Evolutionary conservation across 2,888 invertebrate genomes (phyloP), one percentile per base, ranked within the genome.

Genomic region (Amphimallon solstitiale): DNA sequence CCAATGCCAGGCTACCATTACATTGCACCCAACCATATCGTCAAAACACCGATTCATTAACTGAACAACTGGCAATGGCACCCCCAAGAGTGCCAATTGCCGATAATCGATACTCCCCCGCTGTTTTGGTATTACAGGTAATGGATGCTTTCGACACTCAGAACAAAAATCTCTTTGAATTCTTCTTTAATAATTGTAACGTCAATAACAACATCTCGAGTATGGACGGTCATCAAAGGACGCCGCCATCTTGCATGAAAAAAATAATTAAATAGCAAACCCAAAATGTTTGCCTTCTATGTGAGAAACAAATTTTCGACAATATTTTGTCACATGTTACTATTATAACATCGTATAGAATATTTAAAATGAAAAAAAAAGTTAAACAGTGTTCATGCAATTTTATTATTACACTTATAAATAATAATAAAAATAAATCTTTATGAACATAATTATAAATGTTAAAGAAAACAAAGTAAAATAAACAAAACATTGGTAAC

Each of bases 1-100:
- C 93, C 94, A 78, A 90, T 94, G 86, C 92, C 93, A 70, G 93
- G 94, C 75, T 94, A 94, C 86, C 94, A 94, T 84, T 94, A 94
- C 88, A 92, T 95, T 85, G 91, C 94, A 75, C 94, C 94, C 74
- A 94, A 94, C 85, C 93, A 94, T 86, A 94, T 94, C 83, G 93
- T 94, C 80, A 94, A 94, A 86, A 92, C 94, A 75, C 93, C 94
- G 80, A 94, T 94, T 82, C 94, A 94, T 87, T 94, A 92, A 79
- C 79, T 82, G 80, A 77, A 29, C 56, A 59, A 75, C 74, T 76
- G 77, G 77, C 76, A 75, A 69, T 77, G 77, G 77, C 74, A 75
- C 68, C 73, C 19, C 29, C 56, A 73, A 72, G 79, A 77, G 73
- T 76, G 76, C 74, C 78, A 77, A 72, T 74, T 78, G 79, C 79